Evolutionary conservation across 30 jellyfish, hydroid and myxozoan species (phyloP), one percentile per base, ranked within the genome.

Genomic region (Aurelia coerulea): DNA sequence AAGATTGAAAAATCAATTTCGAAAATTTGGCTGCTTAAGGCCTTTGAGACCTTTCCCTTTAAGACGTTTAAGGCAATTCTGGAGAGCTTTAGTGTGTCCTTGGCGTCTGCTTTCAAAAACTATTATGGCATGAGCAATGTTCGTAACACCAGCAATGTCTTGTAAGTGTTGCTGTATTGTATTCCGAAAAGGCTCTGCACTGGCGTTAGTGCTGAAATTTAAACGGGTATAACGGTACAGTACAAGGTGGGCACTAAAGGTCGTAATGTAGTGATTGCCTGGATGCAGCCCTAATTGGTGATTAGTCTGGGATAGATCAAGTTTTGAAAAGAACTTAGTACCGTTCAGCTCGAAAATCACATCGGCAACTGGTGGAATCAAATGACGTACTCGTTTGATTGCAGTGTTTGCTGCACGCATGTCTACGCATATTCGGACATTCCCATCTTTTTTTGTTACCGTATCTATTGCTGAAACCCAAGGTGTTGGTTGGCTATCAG

Each of bases 361-460:
- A 51, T 80, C 90, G n/a, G 65, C 81, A 13, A 80, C 81, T 39
- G 81, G 64, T 18, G 81, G 90, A 3, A 66, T 80, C 46, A 65
- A 65, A 58, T 65, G 90, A 7, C 90, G 88, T 59, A 51, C 89
- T 15, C 97, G 51, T 51, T 73, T 56, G n/a, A 88, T 88, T 29
- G 97, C 97, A 2, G 62, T 52, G 76, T 88, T 88, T 5, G 92
- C 92, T 0, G 70, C 74, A 11, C 92, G 81, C 97, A 88, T 88
- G 32, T 88, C 97, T 41, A 88, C 92, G 73, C 97, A 88, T n/a
- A 88, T 62, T 5, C 97, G 92, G 9, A 88, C 78, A 6, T 34
- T 32, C 34, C 86, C 77, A 63, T 88, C 92, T 67, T 79, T 79
- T 74, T 88, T 88, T 3, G 97, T 92, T 11, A 80, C 92, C 2